Percentiles rank a stretch among this genome's conserved stretches.
Conservation (phyloP, 2,797 vertebrate species). For the Taenioides sp. region DNA sequence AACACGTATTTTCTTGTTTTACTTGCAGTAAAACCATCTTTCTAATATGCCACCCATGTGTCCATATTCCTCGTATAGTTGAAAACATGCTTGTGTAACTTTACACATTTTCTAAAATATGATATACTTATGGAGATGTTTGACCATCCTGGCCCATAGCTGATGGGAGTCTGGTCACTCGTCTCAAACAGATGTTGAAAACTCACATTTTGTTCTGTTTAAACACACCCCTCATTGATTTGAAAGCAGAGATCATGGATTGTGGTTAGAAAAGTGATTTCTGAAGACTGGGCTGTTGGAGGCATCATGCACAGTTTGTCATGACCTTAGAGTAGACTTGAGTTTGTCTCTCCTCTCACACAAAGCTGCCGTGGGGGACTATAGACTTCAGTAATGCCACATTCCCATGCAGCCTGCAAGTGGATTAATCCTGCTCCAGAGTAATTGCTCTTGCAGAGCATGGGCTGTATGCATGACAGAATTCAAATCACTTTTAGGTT, state of each 20-base stretch:
- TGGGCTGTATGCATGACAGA: slow-evolving; percentile 63
- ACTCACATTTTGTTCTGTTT: not conserved
- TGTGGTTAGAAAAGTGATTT: slow-evolving; percentile 44
- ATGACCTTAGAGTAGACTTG: slow-evolving; percentile 34
- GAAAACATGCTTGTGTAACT: too few relatives aligned
- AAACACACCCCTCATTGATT: slow-evolving; percentile 50
- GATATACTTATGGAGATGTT: too few relatives aligned
- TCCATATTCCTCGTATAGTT: not conserved
- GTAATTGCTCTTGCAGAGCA: slow-evolving; percentile 65
- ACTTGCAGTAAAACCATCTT: too few relatives aligned
- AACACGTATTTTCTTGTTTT: not conserved
- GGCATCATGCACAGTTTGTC: slow-evolving; percentile 35
- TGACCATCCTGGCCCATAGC: too few relatives aligned
- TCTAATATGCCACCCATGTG: not conserved
- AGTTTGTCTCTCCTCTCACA: slow-evolving; percentile 27
- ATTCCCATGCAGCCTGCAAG: slow-evolving; percentile 45
- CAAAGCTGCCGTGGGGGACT: slow-evolving; percentile 30
- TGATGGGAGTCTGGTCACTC: too few relatives aligned
- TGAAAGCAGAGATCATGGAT: slow-evolving; percentile 38
- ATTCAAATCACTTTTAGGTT: slow-evolving; percentile 69
- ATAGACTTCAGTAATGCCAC: slow-evolving; percentile 41
- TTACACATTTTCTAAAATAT: too few relatives aligned
- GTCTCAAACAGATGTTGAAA: not conserved
- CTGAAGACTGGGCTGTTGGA: slow-evolving; percentile 50
- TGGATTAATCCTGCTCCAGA: slow-evolving; percentile 65